These are phyloP conservation scores for Caradrina kadenii DNA, from an alignment of 2,888 invertebrate genomes.

Conservation along the genomic window DNA sequence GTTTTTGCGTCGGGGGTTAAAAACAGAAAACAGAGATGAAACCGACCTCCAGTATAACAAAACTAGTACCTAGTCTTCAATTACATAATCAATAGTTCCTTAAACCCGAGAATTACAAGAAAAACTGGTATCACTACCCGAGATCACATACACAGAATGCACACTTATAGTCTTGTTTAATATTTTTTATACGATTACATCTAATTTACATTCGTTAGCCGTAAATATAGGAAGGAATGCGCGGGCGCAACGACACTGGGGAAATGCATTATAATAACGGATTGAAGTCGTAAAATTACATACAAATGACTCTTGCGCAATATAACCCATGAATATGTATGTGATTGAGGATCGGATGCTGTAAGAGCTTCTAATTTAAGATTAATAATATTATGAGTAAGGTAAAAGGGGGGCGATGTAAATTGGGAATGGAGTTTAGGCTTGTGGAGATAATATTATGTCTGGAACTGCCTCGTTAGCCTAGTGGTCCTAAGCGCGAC, in stretches of 20 bases:
- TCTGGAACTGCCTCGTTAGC: no score
- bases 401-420: background rate
- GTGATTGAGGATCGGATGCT: slow-evolving; percentile 27
- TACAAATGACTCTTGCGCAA: slow-evolving; percentile 52
- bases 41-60: slow-evolving; percentile 8
- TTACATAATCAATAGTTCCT: slow-evolving; percentile 41
- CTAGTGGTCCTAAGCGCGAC: no score
- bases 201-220: slow-evolving; percentile 59
- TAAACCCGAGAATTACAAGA: slow-evolving; percentile 38
- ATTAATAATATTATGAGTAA: slow-evolving; percentile 6
- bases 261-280: slow-evolving; percentile 62
- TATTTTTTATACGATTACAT: slow-evolving; percentile 52
- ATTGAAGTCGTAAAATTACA: slow-evolving; percentile 48
- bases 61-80: slow-evolving; percentile 23
- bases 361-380: slow-evolving; percentile 29
- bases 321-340: slow-evolving; percentile 53
- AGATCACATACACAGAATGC: slow-evolving; percentile 40
- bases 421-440: background rate
- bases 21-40: background rate
- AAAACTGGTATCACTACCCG: slow-evolving; percentile 46
- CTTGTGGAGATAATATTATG: no score
- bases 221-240: slow-evolving; percentile 60
- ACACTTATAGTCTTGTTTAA: slow-evolving; percentile 34
- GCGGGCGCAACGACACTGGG: slow-evolving; percentile 45
- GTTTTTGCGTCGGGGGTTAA: no score